phyloP scores from a whole-genome alignment of 2,888 invertebrate genomes.

The Beris chalybata region DNA sequence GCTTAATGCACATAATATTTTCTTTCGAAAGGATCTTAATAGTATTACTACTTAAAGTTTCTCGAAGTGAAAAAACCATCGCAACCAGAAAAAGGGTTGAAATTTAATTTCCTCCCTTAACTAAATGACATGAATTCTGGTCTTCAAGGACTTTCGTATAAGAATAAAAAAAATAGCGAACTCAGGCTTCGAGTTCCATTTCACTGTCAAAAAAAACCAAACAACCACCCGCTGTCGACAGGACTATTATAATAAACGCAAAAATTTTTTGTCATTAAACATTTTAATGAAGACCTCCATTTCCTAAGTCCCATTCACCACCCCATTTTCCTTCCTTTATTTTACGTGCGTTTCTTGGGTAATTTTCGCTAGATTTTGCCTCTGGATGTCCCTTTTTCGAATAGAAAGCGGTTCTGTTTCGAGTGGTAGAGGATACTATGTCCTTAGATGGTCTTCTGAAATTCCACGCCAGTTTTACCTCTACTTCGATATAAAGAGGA shows the following conservation, averaged over 20 bases:
- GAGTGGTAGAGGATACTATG: background rate
- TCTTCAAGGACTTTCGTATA: slow-evolving; percentile 6
- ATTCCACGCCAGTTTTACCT: background rate
- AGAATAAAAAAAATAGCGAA: background rate
- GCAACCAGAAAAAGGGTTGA: slow-evolving; percentile 14
- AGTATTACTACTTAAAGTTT: too few species aligned
- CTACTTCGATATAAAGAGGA: too few species aligned
- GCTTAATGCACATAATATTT: too few species aligned
- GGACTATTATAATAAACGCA: slow-evolving; percentile 39
- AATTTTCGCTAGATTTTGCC: slow-evolving; percentile 9
- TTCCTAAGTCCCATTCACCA: slow-evolving; percentile 13
- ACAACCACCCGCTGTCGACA: slow-evolving; percentile 39
- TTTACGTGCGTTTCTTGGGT: slow-evolving; percentile 25
- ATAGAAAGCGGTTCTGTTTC: background rate
- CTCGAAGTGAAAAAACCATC: too few species aligned
- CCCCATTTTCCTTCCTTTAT: slow-evolving; percentile 14
- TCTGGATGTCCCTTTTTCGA: background rate
- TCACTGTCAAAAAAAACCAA: background rate
- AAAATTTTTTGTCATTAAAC: slow-evolving; percentile 40
- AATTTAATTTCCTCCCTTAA: slow-evolving; percentile 27
- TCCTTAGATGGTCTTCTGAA: background rate
- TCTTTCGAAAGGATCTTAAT: too few species aligned
- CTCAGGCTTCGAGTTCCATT: background rate
- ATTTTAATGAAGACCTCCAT: slow-evolving; percentile 40
- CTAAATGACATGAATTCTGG: slow-evolving; percentile 9